Conservation (phyloP, 2,797 vertebrate genomes). For the Gobio occitaniae region DNA sequence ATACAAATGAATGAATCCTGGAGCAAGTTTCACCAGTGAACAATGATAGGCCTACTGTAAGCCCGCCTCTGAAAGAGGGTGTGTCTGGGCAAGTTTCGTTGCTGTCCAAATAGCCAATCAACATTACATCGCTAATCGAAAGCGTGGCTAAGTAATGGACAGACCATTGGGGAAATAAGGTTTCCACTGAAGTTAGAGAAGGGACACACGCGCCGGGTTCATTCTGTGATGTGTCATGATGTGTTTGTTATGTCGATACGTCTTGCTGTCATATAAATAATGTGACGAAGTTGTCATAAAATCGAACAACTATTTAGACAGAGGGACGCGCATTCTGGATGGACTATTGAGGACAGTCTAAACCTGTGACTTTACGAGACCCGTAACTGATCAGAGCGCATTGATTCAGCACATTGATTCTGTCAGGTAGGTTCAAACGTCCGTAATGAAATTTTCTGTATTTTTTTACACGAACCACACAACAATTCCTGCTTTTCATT, state of each 20-base stretch:
- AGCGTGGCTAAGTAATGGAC: slow-evolving; percentile 24
- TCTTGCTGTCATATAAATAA: slow-evolving; percentile 43
- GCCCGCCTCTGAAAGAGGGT: slow-evolving; percentile 30
- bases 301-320: slow-evolving; percentile 31
- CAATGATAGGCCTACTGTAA: neutral
- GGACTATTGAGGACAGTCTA: neutral
- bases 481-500: neutral
- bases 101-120: slow-evolving; percentile 35
- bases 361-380: slow-evolving; percentile 34
- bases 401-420: slow-evolving; percentile 20
- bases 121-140: slow-evolving; percentile 9
- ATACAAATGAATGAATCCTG: neutral
- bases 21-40: neutral
- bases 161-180: neutral
- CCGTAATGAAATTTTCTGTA: neutral
- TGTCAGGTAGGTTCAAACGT: slow-evolving; percentile 29
- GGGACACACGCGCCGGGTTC: neutral
- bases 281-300: slow-evolving; percentile 45
- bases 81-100: slow-evolving; percentile 17
- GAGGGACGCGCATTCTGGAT: slow-evolving; percentile 10
- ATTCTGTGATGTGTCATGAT: slow-evolving; percentile 13
- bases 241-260: slow-evolving; percentile 37
- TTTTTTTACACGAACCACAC: neutral
- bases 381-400: neutral
- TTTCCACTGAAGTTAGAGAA: neutral